A percentile compares a stretch with the other conserved stretches of the same genome.
phyloP scores from a whole-genome alignment of 2,888 invertebrate genomes.

The Aporophyla lueneburgensis region DNA sequence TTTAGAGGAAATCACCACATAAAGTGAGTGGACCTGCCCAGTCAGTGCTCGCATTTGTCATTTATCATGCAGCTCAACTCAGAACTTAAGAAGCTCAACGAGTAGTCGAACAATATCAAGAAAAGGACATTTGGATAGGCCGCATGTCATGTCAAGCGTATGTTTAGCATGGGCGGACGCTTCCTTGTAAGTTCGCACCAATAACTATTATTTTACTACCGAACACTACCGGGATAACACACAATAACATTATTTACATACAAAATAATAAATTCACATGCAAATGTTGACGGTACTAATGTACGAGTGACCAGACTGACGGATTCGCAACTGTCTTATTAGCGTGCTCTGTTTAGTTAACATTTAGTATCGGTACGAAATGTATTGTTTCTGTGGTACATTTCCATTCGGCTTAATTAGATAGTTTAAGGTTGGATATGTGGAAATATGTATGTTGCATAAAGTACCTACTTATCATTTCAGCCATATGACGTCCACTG shows the following conservation, averaged over 20 bases:
- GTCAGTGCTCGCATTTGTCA: no score
- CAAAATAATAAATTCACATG: slow-evolving; percentile 78
- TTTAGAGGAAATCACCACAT: no score
- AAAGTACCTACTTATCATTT: neutral
- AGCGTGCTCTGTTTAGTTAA: slow-evolving; percentile 79
- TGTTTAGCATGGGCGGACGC: neutral
- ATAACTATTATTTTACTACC: neutral
- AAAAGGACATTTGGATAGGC: no score
- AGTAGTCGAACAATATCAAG: no score
- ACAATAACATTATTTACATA: slow-evolving; percentile 75
- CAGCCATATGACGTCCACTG: no score
- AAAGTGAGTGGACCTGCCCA: no score
- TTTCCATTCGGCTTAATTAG: slow-evolving; percentile 78
- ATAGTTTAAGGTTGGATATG: slow-evolving; percentile 23
- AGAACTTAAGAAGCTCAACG: no score
- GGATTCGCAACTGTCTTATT: slow-evolving; percentile 78
- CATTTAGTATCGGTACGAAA: slow-evolving; percentile 74
- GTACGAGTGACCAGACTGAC: slow-evolving; percentile 72
- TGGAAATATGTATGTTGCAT: neutral
- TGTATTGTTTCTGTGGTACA: slow-evolving; percentile 81
- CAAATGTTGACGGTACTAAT: slow-evolving; percentile 77
- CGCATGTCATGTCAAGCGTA: no score
- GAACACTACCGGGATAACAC: slow-evolving; percentile 48
- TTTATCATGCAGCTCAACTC: no score
- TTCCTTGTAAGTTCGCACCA: slow-evolving; percentile 8